Base-by-base conservation (phyloP, 2,113 vertebrate genomes). In the Passer domesticus region DNA sequence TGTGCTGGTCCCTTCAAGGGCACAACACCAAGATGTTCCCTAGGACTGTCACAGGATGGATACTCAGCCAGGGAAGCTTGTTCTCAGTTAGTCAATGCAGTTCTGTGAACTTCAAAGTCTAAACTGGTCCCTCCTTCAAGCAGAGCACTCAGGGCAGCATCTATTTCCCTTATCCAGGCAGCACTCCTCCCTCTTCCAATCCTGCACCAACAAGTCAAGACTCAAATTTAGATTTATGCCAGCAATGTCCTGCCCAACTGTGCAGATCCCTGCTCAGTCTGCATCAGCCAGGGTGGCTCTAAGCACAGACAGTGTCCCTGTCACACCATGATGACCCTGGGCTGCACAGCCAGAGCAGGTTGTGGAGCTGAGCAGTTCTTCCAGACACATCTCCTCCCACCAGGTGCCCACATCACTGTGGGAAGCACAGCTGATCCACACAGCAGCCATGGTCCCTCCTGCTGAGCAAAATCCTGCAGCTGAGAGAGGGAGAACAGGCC, bases 371-470 rank as follows among this genome's bases (percentile, higher is more conserved):
- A 9, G 30, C 4, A 1, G 21, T 21, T 78, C 79, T 62, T 85
- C 44, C 16, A 16, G 28, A 30, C 33, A 5, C 15, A 3, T 35
- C 63, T 68, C 68, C 39, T 74, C 56, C 13, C 21, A 13, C 4
- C 46, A 58, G 66, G 66, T 6, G 46, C 56, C 0, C 0, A 19
- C 47, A 39, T 20, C 20, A 1, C 3, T 9, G 0, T 27, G 55
- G 55, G 53, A 55, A 25, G 59, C 0, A 0, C 14, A 8, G 63
- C 44, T 43, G 27, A 81, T 15, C 35, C 77, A 30, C 2, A 5
- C 43, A n/a, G 59, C 58, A 23, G 44, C 8, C 1, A 24, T 2
- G 2, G 84, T 37, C 3, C 4, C 47, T 60, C 55, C 92, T 37
- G 47, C 39, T 90, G 41, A 53, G 55, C 76, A 77, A 59, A 92